Conservation (phyloP, 2,888 invertebrate genomes). For the Sylvicola cinctus region DNA sequence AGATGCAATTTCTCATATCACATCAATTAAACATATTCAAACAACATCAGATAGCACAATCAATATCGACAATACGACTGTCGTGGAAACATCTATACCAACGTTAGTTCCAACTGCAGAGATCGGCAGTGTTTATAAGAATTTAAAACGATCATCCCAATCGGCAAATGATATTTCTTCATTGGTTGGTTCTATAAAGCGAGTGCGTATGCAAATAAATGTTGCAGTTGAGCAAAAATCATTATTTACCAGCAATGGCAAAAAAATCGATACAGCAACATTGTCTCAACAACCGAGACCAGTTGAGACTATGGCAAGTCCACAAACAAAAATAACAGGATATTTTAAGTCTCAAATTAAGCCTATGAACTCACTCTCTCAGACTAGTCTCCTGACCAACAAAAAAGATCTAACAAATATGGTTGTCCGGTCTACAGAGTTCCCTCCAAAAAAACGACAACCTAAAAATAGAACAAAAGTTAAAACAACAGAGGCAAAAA, state of each 20-base stretch:
- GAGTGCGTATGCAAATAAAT: not conserved
- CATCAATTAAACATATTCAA: not conserved
- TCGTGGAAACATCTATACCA: not conserved
- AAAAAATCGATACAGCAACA: conserved; percentile 3
- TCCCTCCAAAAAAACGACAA: conserved; percentile 2
- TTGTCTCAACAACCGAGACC: conserved; percentile 5
- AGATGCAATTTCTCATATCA: not conserved
- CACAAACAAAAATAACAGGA: conserved; percentile 65
- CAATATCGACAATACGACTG: not conserved
- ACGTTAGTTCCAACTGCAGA: too few relatives aligned
- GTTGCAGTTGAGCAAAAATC: not conserved
- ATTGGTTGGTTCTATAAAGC: not conserved
- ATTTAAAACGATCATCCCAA: not conserved
- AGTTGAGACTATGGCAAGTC: conserved; percentile 13
- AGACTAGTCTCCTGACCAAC: conserved; percentile 16
- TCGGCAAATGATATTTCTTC: not conserved
- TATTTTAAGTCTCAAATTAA: conserved; percentile 72
- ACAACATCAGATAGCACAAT: not conserved
- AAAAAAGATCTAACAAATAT: conserved; percentile 2
- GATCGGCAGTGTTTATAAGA: too few relatives aligned
- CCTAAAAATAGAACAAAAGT: conserved; percentile 4
- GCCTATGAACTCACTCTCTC: conserved; percentile 34
- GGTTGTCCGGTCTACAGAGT: conserved; percentile 4
- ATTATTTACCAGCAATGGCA: conserved; percentile 3
- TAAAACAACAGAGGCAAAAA: conserved; percentile 1